Evolutionary conservation across 2,888 invertebrate genomes (phyloP).

Genomic region (Nomada fucata): DNA sequence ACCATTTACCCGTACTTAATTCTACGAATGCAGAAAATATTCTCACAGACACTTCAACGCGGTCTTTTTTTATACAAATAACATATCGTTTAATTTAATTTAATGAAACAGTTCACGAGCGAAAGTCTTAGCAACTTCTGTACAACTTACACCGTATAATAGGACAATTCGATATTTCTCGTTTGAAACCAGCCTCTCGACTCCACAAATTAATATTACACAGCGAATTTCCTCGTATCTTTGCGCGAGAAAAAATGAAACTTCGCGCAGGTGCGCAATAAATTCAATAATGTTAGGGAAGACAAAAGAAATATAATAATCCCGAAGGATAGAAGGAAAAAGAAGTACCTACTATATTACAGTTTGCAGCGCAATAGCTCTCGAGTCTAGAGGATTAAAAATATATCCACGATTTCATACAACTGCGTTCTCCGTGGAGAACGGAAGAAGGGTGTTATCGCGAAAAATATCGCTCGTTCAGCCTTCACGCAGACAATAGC

Average conservation of each 20-base stretch:
- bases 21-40: neutral
- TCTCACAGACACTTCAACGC: no score
- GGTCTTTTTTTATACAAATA: no score
- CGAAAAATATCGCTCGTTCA: slow-evolving; percentile 37
- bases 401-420: neutral
- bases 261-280: neutral
- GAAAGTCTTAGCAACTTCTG: no score
- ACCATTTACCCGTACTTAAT: neutral
- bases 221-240: neutral
- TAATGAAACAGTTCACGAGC: no score
- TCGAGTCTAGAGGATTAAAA: neutral
- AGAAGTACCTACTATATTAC: neutral
- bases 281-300: neutral
- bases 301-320: neutral
- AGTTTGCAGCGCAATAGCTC: no score
- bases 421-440: neutral
- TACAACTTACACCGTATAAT: no score
- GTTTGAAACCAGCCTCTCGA: no score
- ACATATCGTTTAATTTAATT: no score
- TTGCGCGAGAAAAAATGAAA: neutral
- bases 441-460: neutral
- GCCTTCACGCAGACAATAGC: slow-evolving; percentile 50
- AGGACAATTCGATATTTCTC: no score
- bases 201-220: neutral
- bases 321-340: neutral